Evolutionary conservation across 2,113 vertebrate species (phyloP).

Genomic region (Notarius lentiginosus): DNA sequence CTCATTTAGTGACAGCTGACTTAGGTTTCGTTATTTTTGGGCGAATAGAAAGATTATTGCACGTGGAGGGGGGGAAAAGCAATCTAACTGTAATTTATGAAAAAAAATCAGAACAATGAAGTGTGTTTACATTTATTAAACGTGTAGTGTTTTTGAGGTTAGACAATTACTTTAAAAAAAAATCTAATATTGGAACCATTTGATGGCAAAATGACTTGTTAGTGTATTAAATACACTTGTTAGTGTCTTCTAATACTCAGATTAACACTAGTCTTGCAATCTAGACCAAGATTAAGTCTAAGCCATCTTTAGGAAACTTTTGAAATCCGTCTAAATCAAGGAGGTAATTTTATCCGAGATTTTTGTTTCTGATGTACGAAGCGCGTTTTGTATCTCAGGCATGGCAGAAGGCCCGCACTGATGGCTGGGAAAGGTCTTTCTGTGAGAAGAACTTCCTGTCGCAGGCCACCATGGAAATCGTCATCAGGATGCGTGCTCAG

Average conservation of each 20-base stretch:
- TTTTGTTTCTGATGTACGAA: background rate
- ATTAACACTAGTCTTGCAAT: background rate
- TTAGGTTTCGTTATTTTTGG: background rate
- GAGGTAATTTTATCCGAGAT: background rate
- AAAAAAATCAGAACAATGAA: background rate
- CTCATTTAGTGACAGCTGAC: too few species aligned
- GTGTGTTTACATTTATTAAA: too few species aligned
- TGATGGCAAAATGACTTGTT: too few species aligned
- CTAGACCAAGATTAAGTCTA: background rate
- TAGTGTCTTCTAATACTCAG: background rate
- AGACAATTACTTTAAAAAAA: too few species aligned
- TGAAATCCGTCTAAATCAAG: background rate
- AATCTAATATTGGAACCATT: background rate
- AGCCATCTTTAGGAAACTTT: background rate
- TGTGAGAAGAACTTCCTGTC: constrained; percentile 96
- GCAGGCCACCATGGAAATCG: constrained; percentile 94
- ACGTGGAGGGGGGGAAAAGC: background rate
- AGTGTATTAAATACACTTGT: too few species aligned
- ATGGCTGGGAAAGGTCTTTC: constrained; percentile 91
- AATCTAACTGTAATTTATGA: background rate
- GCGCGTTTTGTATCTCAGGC: constrained; percentile 70
- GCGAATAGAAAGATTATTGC: background rate
- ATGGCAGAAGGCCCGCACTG: constrained; percentile 90
- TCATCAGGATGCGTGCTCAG: constrained; percentile 90
- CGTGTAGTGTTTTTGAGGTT: too few species aligned